These are phyloP conservation scores for Ganaspis sp. DNA, from an alignment of 1,140 invertebrate species.

Conservation along the genomic window DNA sequence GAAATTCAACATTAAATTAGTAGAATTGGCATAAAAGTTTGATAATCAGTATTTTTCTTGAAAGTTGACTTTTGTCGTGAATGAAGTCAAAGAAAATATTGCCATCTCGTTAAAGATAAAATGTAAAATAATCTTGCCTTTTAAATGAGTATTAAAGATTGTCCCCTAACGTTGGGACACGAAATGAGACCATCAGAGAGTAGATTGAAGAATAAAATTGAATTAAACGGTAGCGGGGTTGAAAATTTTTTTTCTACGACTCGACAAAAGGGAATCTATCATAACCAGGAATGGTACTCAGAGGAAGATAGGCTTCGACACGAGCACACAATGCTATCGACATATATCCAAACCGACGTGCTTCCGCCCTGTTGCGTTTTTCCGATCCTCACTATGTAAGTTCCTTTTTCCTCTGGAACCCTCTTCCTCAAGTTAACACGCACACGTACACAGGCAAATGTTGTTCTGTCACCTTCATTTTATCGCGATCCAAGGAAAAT, in stretches of 20 bases:
- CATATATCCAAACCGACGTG: constrained; percentile 22
- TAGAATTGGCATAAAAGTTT: no score
- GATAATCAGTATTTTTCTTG: no score
- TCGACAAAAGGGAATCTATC: neutral
- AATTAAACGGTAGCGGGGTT: no score
- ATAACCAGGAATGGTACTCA: neutral
- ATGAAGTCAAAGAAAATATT: no score
- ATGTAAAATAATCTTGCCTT: no score
- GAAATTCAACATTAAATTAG: no score
- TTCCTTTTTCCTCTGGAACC: constrained; percentile 4
- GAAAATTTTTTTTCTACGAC: neutral
- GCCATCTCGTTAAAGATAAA: no score
- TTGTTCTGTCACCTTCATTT: constrained; percentile 6
- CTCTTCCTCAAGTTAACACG: neutral
- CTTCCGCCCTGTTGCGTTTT: constrained; percentile 23
- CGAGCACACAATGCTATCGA: neutral
- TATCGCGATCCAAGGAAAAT: neutral
- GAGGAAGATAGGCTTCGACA: constrained; percentile 14
- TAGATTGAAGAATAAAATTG: no score
- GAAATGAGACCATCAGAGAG: no score
- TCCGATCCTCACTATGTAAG: constrained; percentile 10
- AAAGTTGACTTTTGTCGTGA: no score
- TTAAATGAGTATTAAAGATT: no score
- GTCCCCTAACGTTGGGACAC: no score
- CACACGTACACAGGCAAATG: neutral